Evolutionary conservation across 2,888 invertebrate species (phyloP), one percentile per base, ranked within the genome.

Genomic region (Tholera decimalis): DNA sequence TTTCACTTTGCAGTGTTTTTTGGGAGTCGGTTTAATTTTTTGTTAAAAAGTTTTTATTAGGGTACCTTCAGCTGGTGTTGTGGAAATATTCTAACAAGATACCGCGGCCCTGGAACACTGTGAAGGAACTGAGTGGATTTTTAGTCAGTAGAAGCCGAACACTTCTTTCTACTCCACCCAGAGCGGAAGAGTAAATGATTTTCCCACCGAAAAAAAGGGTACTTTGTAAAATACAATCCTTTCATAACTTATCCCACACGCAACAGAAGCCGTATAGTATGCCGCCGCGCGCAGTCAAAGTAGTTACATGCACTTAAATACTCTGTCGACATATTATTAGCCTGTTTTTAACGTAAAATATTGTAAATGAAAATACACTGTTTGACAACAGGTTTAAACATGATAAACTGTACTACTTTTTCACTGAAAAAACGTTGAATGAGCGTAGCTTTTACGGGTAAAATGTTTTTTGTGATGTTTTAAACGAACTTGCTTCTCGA

Each of bases 301-400:
- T 63, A 57, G 54, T 63, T 51, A 74, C 56, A 74, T 64, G 47
- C 61, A 64, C 75, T 76, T 79, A 64, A 74, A 69, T 78, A 58
- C 26, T 22, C 35, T 61, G 68, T 47, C 35, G 57, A 58, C 73
- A 66, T 64, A 39, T 59, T 74, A 79, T 74, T 61, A 69, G 43
- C 55, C 5, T 24, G 44, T 49, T 67, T 76, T 78, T 55, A 67
- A 69, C 58, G 46, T 44, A 35, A 51, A 69, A 78, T 69, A 78
- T 78, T 63, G 44, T 71, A 15, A 51, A 64, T 71, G 49, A 60
- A 71, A 69, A 71, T 15, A 44, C 22, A 69, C 6, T 68, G 75
- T 68, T 58, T 59, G 53, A 49, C 33, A 49, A 33, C 22, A 43
- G 15, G 15, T 59, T 68, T 54, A 35, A 39, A 50, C 28, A 18